Conservation (phyloP, 2,888 invertebrate genomes). For the Ptychoptera albimana region DNA sequence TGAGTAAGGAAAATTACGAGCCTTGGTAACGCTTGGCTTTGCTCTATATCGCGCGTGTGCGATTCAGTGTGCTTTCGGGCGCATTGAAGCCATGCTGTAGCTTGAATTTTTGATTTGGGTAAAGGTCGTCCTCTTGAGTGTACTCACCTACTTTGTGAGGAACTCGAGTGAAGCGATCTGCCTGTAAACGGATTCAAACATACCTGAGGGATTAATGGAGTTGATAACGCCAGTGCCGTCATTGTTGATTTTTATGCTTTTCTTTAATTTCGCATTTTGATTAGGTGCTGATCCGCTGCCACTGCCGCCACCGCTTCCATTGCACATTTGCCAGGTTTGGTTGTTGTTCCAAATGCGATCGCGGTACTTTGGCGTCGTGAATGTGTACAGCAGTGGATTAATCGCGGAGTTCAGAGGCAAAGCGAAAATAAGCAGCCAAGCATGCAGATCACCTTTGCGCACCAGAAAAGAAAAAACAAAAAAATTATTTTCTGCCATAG, state of each 20-base stretch:
- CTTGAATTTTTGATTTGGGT: slow-evolving; percentile 3
- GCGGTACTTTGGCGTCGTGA: slow-evolving; percentile 47
- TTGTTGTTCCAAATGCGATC: slow-evolving; percentile 31
- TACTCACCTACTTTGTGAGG: not conserved
- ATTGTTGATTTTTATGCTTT: too few relatives aligned
- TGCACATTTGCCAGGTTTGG: slow-evolving; percentile 12
- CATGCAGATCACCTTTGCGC: slow-evolving; percentile 39
- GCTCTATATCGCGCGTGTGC: not conserved
- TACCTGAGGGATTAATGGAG: too few relatives aligned
- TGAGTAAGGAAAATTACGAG: slow-evolving; percentile 6
- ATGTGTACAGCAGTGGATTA: slow-evolving; percentile 50
- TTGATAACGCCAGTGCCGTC: too few relatives aligned
- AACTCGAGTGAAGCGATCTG: slow-evolving; percentile 16
- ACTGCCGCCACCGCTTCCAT: slow-evolving; percentile 16
- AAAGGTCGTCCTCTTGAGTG: slow-evolving; percentile 2
- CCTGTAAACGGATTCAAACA: slow-evolving; percentile 13
- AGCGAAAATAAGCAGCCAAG: slow-evolving; percentile 49
- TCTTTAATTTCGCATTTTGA: too few relatives aligned
- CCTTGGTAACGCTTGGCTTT: slow-evolving; percentile 5
- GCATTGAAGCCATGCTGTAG: not conserved
- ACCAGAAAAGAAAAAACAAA: slow-evolving; percentile 11
- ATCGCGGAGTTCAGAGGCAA: slow-evolving; percentile 49
- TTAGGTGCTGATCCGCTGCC: slow-evolving; percentile 11
- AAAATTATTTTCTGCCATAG: not conserved
- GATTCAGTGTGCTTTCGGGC: not conserved